A percentile compares a stretch with the other conserved stretches of the same genome.
Conservation (phyloP, 2,113 vertebrate species). For the Puntigrus tetrazona region DNA sequence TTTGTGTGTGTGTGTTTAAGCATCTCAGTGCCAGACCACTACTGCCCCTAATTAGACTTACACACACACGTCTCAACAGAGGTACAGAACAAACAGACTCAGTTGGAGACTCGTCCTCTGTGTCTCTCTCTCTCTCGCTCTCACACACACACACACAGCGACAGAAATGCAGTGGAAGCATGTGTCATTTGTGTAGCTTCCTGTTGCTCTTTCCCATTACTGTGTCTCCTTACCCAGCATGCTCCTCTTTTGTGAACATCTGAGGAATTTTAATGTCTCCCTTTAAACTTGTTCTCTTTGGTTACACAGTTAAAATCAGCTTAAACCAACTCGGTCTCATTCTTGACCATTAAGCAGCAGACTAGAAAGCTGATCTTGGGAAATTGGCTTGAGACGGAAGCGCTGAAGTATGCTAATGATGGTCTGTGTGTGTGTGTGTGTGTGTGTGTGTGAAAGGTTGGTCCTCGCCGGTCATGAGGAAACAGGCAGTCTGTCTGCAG, state of each 20-base stretch:
- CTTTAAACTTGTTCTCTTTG: conserved; percentile 11
- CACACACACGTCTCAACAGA: conserved; percentile 32
- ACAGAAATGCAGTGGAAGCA: conserved; percentile 35
- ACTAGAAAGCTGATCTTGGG: conserved; percentile 2
- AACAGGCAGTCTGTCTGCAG: conserved; percentile 14
- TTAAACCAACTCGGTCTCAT: conserved; percentile 30
- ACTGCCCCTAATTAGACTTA: conserved; percentile 43
- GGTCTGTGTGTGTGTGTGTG: conserved; percentile 9
- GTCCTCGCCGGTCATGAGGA: conserved; percentile 6
- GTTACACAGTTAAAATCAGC: conserved; percentile 35
- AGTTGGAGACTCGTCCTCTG: conserved; percentile 37
- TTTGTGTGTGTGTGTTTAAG: conserved; percentile 30
- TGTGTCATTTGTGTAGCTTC: conserved; percentile 49
- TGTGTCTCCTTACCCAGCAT: conserved; percentile 48
- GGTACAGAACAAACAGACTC: conserved; percentile 38
- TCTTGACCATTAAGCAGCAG: conserved; percentile 30
- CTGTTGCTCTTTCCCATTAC: conserved; percentile 49
- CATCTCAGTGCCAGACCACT: conserved; percentile 19
- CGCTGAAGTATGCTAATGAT: conserved; percentile 28
- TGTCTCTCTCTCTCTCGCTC: not conserved
- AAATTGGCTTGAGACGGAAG: conserved; percentile 2
- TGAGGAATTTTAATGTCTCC: conserved; percentile 50
- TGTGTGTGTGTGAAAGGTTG: conserved; percentile 20
- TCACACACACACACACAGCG: conserved; percentile 33
- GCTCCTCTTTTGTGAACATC: conserved; percentile 44